phyloP scores from a whole-genome alignment of 2,113 vertebrate genomes.

The Otolemur garnettii region DNA sequence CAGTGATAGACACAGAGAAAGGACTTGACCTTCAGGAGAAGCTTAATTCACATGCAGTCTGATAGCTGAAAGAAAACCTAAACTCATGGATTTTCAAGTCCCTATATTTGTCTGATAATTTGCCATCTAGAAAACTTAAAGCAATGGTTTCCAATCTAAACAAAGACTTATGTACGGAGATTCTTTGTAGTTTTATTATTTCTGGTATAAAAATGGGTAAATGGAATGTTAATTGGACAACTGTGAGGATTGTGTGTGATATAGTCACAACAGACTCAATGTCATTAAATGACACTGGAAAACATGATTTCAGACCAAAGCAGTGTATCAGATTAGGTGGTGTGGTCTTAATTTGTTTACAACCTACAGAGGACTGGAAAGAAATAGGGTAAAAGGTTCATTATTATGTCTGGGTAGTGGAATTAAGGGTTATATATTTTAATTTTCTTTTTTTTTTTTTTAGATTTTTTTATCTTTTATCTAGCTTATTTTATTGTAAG shows the following conservation, averaged over 20 bases:
- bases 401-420: background rate
- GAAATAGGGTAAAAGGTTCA: background rate
- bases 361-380: background rate
- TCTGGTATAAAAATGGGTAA: background rate
- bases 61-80: background rate
- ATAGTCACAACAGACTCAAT: background rate
- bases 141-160: background rate
- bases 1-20: background rate
- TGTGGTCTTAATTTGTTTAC: background rate
- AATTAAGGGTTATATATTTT: background rate
- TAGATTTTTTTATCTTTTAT: background rate
- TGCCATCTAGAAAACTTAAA: slow-evolving; percentile 4
- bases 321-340: background rate
- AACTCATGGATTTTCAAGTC: background rate
- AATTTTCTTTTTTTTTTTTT: background rate
- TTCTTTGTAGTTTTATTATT: background rate
- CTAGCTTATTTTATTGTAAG: background rate
- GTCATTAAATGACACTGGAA: background rate
- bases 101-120: background rate
- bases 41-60: background rate
- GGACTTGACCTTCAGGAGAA: background rate
- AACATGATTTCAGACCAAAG: slow-evolving; percentile 16
- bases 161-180: no score
- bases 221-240: background rate
- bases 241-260: background rate